Percentiles rank a stretch among this genome's conserved stretches.
Evolutionary conservation across 2,888 invertebrate species (phyloP).

Genomic region (Nemapogon koenigi): DNA sequence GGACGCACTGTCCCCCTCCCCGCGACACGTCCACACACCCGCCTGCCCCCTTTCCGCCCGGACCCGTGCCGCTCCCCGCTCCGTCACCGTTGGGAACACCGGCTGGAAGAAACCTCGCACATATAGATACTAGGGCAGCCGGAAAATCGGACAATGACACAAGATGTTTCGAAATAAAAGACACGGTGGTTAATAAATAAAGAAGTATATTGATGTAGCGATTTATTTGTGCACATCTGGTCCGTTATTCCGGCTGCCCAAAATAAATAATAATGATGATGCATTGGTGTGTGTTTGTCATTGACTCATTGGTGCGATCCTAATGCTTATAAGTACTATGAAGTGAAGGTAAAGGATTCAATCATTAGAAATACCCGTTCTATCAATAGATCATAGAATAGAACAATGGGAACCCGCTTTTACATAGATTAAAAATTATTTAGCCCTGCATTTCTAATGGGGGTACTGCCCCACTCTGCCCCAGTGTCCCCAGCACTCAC

Average conservation of each 20-base stretch:
- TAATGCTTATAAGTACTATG: no score
- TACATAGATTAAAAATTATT: no score
- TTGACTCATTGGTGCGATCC: no score
- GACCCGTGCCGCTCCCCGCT: conserved; percentile 30
- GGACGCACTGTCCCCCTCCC: conserved; percentile 68
- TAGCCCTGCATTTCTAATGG: not conserved
- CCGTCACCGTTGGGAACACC: conserved; percentile 25
- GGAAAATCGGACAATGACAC: no score
- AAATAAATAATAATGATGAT: no score
- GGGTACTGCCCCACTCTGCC: not conserved
- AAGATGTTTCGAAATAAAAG: no score
- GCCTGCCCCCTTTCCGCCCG: conserved; percentile 66
- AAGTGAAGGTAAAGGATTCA: no score
- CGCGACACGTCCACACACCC: conserved; percentile 75
- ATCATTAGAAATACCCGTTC: no score
- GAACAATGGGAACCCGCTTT: no score
- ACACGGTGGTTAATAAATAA: not conserved
- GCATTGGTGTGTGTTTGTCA: no score
- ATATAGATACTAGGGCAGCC: conserved; percentile 1
- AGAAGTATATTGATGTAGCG: not conserved
- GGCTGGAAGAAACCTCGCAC: conserved; percentile 27
- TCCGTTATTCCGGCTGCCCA: not conserved
- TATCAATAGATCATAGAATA: no score
- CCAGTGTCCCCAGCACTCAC: conserved; percentile 19
- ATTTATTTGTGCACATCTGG: not conserved